phyloP scores from a whole-genome alignment of 2,113 vertebrate genomes.

The Syngnathus scovelli region DNA sequence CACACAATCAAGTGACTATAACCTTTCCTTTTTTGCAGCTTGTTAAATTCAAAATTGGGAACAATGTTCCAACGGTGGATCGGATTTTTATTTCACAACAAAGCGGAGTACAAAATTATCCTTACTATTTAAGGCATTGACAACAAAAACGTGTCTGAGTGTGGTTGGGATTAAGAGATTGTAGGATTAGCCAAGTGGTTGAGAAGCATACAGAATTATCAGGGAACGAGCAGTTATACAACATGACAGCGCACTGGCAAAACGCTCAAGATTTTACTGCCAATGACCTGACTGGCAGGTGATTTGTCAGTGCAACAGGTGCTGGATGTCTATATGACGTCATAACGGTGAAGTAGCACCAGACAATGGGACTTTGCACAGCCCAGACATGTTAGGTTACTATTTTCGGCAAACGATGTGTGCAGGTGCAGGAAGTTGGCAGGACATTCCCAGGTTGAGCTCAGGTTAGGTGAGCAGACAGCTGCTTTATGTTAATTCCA shows the following conservation, averaged over 20 bases:
- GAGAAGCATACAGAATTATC: constrained; percentile 14
- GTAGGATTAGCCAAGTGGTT: constrained; percentile 51
- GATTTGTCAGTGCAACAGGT: background rate
- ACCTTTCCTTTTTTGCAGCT: background rate
- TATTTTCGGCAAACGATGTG: background rate
- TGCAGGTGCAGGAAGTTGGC: constrained; percentile 1
- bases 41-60: background rate
- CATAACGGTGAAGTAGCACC: background rate
- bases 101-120: background rate
- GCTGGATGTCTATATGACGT: constrained; percentile 7
- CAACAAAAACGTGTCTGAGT: constrained; percentile 23
- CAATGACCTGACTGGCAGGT: constrained; percentile 38
- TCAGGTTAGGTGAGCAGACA: constrained; percentile 22
- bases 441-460: constrained; percentile 5
- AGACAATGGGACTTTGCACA: background rate
- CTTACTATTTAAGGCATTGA: background rate
- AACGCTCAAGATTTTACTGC: constrained; percentile 12
- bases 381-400: background rate
- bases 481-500: constrained; percentile 20
- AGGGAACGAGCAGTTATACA: constrained; percentile 45
- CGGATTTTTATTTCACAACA: background rate
- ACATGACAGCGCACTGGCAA: constrained; percentile 22
- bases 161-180: constrained; percentile 57
- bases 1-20: background rate
- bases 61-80: background rate